Evolutionary conservation across 2,888 invertebrate genomes (phyloP).

Genomic region (Drosophila hawaiiensis): DNA sequence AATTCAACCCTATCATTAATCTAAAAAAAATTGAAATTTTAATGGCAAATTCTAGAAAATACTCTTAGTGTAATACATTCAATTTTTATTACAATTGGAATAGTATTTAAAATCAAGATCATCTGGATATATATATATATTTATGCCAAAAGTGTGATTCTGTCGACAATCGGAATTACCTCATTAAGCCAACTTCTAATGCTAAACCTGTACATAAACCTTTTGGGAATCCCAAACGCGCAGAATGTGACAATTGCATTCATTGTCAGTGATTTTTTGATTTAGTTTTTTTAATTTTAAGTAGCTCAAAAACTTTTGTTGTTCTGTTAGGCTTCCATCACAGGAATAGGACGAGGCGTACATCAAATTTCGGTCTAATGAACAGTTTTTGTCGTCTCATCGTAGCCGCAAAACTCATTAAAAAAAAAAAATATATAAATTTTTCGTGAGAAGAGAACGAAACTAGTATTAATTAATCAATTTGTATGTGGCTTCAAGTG

Average conservation of each 20-base stretch:
- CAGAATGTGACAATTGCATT: conserved; percentile 1
- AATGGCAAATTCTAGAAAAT: background rate
- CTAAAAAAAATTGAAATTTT: background rate
- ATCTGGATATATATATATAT: background rate
- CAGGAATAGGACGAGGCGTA: background rate
- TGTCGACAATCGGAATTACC: background rate
- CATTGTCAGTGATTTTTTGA: background rate
- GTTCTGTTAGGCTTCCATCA: background rate
- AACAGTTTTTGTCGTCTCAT: conserved; percentile 1
- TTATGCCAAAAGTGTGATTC: background rate
- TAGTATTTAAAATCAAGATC: background rate
- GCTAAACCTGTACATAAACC: background rate
- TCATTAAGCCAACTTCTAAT: background rate
- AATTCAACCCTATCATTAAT: background rate
- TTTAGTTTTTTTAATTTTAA: background rate
- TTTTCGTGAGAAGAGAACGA: conserved; percentile 41
- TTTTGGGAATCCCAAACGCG: conserved; percentile 10
- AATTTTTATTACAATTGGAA: background rate
- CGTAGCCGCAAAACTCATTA: conserved; percentile 26
- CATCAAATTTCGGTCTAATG: background rate
- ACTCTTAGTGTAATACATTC: background rate
- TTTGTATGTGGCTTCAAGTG: conserved; percentile 59
- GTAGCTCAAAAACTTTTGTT: conserved; percentile 1
- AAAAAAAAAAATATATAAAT: conserved; percentile 13
- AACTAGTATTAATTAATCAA: conserved; percentile 67